Percentiles rank a stretch among this genome's conserved stretches.
These are phyloP conservation scores for Nephrotoma appendiculata DNA, from an alignment of 2,888 invertebrate species.

Conservation along the genomic window DNA sequence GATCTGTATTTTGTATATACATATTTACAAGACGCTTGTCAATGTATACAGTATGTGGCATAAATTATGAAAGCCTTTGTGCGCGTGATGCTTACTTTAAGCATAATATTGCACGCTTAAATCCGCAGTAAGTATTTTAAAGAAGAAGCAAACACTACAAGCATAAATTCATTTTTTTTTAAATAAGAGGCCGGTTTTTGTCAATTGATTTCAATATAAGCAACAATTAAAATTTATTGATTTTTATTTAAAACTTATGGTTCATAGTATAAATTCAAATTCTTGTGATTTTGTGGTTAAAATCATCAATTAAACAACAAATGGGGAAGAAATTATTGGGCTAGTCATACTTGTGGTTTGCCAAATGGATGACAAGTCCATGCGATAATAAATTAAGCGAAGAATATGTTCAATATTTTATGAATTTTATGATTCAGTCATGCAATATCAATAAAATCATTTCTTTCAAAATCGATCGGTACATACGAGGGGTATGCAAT, in stretches of 20 bases:
- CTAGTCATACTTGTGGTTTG: background rate
- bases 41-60: too few species aligned
- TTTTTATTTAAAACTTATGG: background rate
- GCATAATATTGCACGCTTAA: too few species aligned
- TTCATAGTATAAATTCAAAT: background rate
- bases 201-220: background rate
- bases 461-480: background rate
- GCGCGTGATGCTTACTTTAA: too few species aligned
- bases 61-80: too few species aligned
- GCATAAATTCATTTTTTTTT: background rate
- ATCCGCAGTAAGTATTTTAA: too few species aligned
- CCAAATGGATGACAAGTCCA: background rate
- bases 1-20: too few species aligned
- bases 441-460: background rate
- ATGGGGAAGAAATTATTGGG: background rate
- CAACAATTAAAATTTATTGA: background rate
- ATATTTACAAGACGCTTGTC: too few species aligned
- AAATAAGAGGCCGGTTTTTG: background rate
- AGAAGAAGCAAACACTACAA: too few species aligned
- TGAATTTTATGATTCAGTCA: background rate
- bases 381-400: background rate
- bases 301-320: background rate
- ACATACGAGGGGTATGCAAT: background rate
- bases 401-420: background rate
- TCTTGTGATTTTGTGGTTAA: background rate